These are phyloP conservation scores for Lordiphosa stackelbergi DNA, from an alignment of 1,140 invertebrate genomes.

Conservation along the genomic window DNA sequence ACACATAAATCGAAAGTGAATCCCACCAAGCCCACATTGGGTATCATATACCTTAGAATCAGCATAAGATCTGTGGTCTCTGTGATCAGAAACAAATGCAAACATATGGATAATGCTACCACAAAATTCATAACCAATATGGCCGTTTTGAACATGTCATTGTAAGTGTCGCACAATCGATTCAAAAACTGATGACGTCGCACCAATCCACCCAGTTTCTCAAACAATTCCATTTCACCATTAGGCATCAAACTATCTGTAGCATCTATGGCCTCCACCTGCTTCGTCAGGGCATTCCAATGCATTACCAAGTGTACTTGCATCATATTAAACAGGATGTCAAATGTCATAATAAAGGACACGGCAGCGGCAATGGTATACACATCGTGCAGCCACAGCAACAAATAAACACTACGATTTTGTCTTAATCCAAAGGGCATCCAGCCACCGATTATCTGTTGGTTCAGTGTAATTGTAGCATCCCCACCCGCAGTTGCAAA, in stretches of 20 bases:
- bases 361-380: conserved; percentile 10
- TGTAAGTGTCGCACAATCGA: conserved; percentile 29
- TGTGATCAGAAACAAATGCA: conserved; percentile 40
- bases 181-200: conserved; percentile 42
- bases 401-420: conserved; percentile 15
- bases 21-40: conserved; percentile 10
- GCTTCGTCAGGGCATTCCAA: conserved; percentile 10
- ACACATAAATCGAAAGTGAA: conserved; percentile 48
- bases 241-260: neutral
- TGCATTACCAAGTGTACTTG: conserved; percentile 40
- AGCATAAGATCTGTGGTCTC: conserved; percentile 27
- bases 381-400: conserved; percentile 26
- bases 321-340: conserved; percentile 37
- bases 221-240: conserved; percentile 9
- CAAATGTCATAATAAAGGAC: conserved; percentile 33
- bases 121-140: conserved; percentile 40
- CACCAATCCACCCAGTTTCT: conserved; percentile 15
- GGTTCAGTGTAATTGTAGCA: conserved; percentile 18
- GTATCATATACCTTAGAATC: conserved; percentile 19
- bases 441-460: conserved; percentile 45
- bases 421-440: conserved; percentile 29
- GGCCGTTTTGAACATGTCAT: conserved; percentile 40
- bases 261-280: conserved; percentile 16
- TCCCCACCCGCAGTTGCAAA: conserved; percentile 13
- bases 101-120: conserved; percentile 36